Evolutionary conservation across 2,888 invertebrate species (phyloP), one percentile per base, ranked within the genome.

Genomic region (Drosophila rubida): DNA sequence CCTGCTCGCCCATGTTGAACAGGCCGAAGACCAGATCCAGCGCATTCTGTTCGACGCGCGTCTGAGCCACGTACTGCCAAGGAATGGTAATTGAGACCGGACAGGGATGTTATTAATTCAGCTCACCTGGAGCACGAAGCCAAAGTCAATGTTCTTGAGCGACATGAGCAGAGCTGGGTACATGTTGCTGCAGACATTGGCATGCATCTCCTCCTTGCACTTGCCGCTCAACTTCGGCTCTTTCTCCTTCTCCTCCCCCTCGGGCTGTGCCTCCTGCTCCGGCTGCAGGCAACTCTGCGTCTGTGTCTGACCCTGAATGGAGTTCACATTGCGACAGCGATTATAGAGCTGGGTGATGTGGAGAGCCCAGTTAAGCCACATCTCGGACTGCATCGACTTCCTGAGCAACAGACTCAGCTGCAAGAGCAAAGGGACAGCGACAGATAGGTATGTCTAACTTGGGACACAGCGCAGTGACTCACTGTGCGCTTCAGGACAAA

Each of bases 121-220:
- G 11, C 23, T 7, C 16, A 95, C 95, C 93, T 96, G 96, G 22
- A 97, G 92, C 65, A 97, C 93, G 90, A 94, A 94, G 0, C 95
- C 95, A 49, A 96, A 93, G 4, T 96, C 95, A 23, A 97, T 93
- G 73, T 94, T 94, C 89, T 95, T 95, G 13, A 95, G 93, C 51
- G 95, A 95, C 80, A 95, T 94, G 39, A 96, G 92, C 51, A 96
- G 93, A 58, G 93, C 93, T 0, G 97, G 96, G 86, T 95, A 96
- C 11, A 95, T 95, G 87, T 96, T 96, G 82, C 95, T 95, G 89
- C 95, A 96, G 27, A 96, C 89, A 74, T 91, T 90, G 30, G 91
- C 89, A 55, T 89, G 90, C 42, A 88, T 75, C 57, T 78, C 79
- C 58, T 83, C 77, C 55, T 88, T 88, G 30, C 80, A 64, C 16